phyloP scores from a whole-genome alignment of 2,888 invertebrate species.

The Abrostola triplasia region DNA sequence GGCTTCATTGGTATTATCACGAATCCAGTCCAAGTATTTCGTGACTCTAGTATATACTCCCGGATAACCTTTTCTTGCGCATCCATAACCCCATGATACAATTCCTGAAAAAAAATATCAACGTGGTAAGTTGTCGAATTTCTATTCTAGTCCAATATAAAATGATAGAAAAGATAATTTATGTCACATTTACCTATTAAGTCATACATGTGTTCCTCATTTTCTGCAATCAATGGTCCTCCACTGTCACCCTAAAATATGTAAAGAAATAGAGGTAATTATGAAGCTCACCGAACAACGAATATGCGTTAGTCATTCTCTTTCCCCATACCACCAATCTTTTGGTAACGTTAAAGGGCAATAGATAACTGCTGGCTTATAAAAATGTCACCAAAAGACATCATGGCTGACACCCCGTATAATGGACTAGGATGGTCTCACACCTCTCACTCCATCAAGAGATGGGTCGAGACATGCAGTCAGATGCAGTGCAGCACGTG shows the following conservation, averaged over 20 bases:
- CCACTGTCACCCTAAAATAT: slow-evolving; percentile 92
- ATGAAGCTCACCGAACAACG: background rate
- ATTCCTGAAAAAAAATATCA: slow-evolving; percentile 87
- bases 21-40: slow-evolving; percentile 94
- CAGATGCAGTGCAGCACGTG: no score
- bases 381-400: no score
- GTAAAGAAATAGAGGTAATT: background rate
- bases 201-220: slow-evolving; percentile 91
- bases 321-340: background rate
- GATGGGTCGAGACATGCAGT: no score
- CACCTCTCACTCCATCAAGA: no score
- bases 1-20: slow-evolving; percentile 92
- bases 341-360: no score
- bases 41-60: slow-evolving; percentile 95
- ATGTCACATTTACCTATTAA: slow-evolving; percentile 89
- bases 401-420: no score
- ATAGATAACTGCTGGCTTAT: no score
- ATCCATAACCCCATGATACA: slow-evolving; percentile 96
- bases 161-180: background rate
- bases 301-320: background rate
- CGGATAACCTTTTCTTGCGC: slow-evolving; percentile 94
- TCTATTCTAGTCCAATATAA: no score
- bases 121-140: background rate
- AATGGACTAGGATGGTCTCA: no score
- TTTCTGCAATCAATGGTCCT: slow-evolving; percentile 91